These are phyloP conservation scores for Ophioderma brevispina DNA, from an alignment of 35 echinoderm and acorn worm species.

Conservation along the genomic window DNA sequence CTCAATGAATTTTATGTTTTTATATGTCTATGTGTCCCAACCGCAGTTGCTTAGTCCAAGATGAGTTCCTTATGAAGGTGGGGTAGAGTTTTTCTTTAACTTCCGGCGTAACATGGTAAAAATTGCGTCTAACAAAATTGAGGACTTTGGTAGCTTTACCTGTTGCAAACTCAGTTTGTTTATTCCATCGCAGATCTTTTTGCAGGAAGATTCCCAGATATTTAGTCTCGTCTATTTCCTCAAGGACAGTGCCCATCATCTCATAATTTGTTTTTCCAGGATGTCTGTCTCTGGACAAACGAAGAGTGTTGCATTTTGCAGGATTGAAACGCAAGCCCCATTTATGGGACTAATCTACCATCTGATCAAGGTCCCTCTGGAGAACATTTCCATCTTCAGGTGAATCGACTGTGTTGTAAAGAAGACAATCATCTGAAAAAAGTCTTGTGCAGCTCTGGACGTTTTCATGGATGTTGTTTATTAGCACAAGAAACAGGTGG, in stretches of 20 bases:
- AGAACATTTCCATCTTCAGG: neutral
- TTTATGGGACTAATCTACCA: conserved; percentile 23
- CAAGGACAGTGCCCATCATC: neutral
- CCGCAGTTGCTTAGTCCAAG: conserved; percentile 21
- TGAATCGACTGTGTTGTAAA: conserved; percentile 17
- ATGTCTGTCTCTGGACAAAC: neutral
- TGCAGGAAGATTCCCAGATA: neutral
- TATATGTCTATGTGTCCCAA: conserved; percentile 33
- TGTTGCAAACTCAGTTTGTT: neutral
- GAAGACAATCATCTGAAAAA: conserved; percentile 40
- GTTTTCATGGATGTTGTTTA: conserved; percentile 36
- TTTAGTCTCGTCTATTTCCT: neutral
- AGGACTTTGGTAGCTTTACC: conserved; percentile 27
- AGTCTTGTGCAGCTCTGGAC: neutral
- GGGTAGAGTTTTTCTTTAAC: neutral
- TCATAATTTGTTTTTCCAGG: neutral
- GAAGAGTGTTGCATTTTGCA: conserved; percentile 10
- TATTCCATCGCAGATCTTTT: conserved; percentile 22
- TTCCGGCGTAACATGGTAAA: too few relatives aligned
- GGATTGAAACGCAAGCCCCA: conserved; percentile 47
- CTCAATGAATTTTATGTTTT: conserved; percentile 16
- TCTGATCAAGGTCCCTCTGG: conserved; percentile 29
- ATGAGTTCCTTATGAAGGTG: neutral
- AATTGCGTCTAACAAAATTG: conserved; percentile 12
- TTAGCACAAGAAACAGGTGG: conserved; percentile 48